Evolutionary conservation across 92 coral and sea anemone genomes (phyloP).

Genomic region (Zoanthus gigantus): DNA sequence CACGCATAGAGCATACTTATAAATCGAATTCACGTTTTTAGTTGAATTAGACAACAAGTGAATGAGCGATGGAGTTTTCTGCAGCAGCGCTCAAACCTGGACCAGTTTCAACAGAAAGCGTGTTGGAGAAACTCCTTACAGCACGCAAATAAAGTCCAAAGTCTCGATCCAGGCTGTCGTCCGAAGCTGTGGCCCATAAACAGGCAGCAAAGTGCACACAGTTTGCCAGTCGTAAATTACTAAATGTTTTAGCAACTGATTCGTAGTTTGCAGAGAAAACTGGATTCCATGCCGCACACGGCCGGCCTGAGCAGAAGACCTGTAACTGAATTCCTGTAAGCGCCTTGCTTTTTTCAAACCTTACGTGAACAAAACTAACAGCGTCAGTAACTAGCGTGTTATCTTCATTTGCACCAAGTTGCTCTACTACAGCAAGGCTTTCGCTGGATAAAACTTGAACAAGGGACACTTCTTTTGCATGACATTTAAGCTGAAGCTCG

Average conservation of each 20-base stretch:
- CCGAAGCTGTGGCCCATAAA: constrained; percentile 94
- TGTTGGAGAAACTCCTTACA: constrained; percentile 40
- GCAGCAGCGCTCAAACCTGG: background rate
- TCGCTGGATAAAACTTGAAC: constrained; percentile 84
- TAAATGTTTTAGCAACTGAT: constrained; percentile 38
- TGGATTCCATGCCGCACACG: constrained; percentile 93
- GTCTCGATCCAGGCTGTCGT: constrained; percentile 67
- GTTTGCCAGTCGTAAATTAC: constrained; percentile 67
- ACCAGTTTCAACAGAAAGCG: background rate
- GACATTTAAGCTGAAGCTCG: constrained; percentile 64
- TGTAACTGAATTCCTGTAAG: constrained; percentile 72
- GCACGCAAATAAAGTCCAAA: constrained; percentile 70
- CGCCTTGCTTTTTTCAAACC: constrained; percentile 88
- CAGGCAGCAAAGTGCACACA: constrained; percentile 92
- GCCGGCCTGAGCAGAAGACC: constrained; percentile 89
- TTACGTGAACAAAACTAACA: constrained; percentile 87
- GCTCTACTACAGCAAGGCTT: constrained; percentile 89
- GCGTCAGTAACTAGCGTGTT: constrained; percentile 58
- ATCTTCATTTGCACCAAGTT: constrained; percentile 65
- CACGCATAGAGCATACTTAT: background rate
- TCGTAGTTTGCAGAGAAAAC: constrained; percentile 60
- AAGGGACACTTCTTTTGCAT: constrained; percentile 67
- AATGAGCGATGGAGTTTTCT: background rate
- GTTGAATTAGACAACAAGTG: background rate
- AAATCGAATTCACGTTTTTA: background rate